A percentile compares a stretch with the other conserved stretches of the same genome.
Evolutionary conservation across 2,113 vertebrate species (phyloP).

Genomic region (Leiothrix lutea): DNA sequence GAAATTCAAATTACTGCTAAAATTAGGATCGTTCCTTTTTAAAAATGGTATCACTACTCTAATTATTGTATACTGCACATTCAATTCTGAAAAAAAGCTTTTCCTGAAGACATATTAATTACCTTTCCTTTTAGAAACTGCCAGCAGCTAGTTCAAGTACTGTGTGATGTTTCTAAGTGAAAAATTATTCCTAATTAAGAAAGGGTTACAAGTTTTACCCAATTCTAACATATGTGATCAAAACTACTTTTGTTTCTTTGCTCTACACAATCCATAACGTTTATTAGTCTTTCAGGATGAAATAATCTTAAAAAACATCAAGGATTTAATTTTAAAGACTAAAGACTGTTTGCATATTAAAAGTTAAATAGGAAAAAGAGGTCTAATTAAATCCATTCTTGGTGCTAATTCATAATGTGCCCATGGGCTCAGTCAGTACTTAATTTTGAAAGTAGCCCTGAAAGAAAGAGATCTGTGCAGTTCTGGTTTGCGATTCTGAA

Average conservation of each 20-base stretch:
- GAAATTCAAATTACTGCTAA: neutral
- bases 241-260: neutral
- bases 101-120: slow-evolving; percentile 59
- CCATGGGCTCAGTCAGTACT: neutral
- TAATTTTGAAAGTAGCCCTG: neutral
- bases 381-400: slow-evolving; percentile 2
- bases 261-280: neutral
- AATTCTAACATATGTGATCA: neutral
- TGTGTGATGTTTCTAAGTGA: slow-evolving; percentile 47
- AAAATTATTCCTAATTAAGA: slow-evolving; percentile 61
- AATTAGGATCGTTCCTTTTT: neutral
- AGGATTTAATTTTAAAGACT: neutral
- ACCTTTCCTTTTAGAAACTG: slow-evolving; percentile 53
- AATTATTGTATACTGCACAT: slow-evolving; percentile 1
- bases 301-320: neutral
- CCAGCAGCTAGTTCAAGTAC: slow-evolving; percentile 36
- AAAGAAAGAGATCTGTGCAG: neutral
- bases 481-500: neutral
- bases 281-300: neutral
- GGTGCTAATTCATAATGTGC: neutral
- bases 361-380: neutral
- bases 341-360: neutral
- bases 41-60: neutral
- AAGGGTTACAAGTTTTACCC: slow-evolving; percentile 19
- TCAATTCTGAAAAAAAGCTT: neutral